These are phyloP conservation scores for Etheostoma perlongum DNA, from an alignment of 2,797 vertebrate genomes.

Conservation along the genomic window DNA sequence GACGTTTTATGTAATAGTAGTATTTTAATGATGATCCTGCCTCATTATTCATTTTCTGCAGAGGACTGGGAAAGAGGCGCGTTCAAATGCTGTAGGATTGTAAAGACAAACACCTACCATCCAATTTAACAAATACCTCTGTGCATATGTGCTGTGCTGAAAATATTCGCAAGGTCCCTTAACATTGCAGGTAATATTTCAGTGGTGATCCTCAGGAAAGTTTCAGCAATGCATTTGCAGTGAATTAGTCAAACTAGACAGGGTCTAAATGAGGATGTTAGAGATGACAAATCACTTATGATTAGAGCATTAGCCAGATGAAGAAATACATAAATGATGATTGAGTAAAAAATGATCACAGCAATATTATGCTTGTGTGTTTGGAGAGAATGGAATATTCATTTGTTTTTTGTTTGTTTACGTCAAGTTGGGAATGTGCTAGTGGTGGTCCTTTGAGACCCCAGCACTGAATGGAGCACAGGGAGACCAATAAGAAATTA, in stretches of 20 bases:
- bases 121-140: conserved; percentile 73
- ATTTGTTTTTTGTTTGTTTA: conserved; percentile 74
- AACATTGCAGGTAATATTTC: conserved; percentile 70
- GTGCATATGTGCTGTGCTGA: conserved; percentile 63
- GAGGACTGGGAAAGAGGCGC: conserved; percentile 52
- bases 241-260: conserved; percentile 74
- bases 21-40: conserved; percentile 74
- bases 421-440: conserved; percentile 59
- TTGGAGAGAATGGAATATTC: conserved; percentile 73
- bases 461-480: conserved; percentile 41
- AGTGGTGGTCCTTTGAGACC: conserved; percentile 60
- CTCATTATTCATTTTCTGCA: conserved; percentile 68
- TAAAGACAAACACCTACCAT: conserved; percentile 57
- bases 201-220: conserved; percentile 56
- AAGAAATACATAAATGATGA: conserved; percentile 81
- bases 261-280: conserved; percentile 71
- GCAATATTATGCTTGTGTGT: conserved; percentile 64
- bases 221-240: conserved; percentile 45
- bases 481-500: conserved; percentile 53
- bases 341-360: conserved; percentile 64
- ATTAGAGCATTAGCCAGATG: conserved; percentile 81
- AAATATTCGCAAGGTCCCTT: conserved; percentile 65
- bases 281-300: conserved; percentile 79
- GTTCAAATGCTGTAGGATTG: conserved; percentile 43
- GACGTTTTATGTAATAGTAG: conserved; percentile 78